A percentile compares a stretch with the other conserved stretches of the same genome.
These are phyloP conservation scores for Charaxes varanes DNA, from an alignment of 1,140 invertebrate genomes.

Conservation along the genomic window DNA sequence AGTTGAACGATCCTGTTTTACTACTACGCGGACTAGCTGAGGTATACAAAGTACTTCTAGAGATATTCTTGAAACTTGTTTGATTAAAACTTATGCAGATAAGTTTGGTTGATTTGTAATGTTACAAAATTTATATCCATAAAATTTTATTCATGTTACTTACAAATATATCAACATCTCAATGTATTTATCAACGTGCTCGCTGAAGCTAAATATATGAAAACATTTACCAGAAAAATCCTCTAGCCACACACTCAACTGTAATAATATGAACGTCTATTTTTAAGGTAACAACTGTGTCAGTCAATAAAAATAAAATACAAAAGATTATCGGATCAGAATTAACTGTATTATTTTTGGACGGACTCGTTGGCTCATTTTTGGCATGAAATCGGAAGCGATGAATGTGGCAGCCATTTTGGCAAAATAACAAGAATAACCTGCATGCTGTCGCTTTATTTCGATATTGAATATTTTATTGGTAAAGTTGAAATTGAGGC, in stretches of 20 bases:
- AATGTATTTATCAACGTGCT: no score
- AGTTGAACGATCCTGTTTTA: neutral
- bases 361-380: constrained; percentile 7
- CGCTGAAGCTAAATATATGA: no score
- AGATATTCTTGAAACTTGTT: constrained; percentile 2
- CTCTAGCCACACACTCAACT: neutral
- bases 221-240: no score
- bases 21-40: neutral
- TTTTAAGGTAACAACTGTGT: neutral
- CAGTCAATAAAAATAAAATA: neutral
- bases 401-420: constrained; percentile 10
- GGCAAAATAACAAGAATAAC: constrained; percentile 9
- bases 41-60: neutral
- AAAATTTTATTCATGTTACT: no score
- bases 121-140: neutral
- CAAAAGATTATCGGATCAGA: neutral
- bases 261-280: neutral
- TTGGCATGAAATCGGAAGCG: constrained; percentile 15
- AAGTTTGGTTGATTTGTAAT: neutral
- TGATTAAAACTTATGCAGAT: constrained; percentile 8
- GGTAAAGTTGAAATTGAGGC: neutral
- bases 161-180: no score
- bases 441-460: constrained; percentile 1
- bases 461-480: constrained; percentile 7
- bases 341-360: constrained; percentile 11